Conservation (phyloP, 2,888 invertebrate genomes). For the Bimastos eiseni region DNA sequence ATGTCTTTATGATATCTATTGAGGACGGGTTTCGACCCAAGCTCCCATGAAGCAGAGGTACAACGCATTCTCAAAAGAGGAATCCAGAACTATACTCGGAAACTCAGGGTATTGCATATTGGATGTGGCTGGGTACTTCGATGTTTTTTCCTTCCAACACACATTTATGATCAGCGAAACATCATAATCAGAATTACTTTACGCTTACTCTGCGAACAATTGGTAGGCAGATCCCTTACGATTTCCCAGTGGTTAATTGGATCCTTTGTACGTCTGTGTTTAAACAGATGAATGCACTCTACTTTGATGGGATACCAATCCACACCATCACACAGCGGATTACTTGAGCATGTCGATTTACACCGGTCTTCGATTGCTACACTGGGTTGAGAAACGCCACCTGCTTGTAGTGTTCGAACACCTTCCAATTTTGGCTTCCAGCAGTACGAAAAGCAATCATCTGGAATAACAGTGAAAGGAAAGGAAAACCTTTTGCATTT, state of each 20-base stretch:
- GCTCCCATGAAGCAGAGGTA: too few relatives aligned
- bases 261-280: background rate
- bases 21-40: too few relatives aligned
- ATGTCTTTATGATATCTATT: too few relatives aligned
- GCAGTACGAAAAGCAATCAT: background rate
- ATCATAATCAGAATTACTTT: background rate
- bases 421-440: background rate
- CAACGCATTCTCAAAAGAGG: too few relatives aligned
- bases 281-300: background rate
- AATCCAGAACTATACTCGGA: too few relatives aligned
- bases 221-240: background rate
- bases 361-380: background rate
- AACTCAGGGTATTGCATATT: too few relatives aligned
- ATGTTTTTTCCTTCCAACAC: too few relatives aligned
- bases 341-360: background rate
- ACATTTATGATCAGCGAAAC: too few relatives aligned
- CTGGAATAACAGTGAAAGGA: background rate
- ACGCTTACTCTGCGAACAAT: background rate
- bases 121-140: too few relatives aligned
- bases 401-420: background rate
- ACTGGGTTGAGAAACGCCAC: background rate
- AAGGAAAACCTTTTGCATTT: background rate
- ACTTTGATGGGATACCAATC: background rate
- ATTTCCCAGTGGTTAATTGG: background rate
- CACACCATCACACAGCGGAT: background rate